These are phyloP conservation scores for Tricholaema leucomelas DNA, from an alignment of 2,113 vertebrate genomes.

Conservation along the genomic window DNA sequence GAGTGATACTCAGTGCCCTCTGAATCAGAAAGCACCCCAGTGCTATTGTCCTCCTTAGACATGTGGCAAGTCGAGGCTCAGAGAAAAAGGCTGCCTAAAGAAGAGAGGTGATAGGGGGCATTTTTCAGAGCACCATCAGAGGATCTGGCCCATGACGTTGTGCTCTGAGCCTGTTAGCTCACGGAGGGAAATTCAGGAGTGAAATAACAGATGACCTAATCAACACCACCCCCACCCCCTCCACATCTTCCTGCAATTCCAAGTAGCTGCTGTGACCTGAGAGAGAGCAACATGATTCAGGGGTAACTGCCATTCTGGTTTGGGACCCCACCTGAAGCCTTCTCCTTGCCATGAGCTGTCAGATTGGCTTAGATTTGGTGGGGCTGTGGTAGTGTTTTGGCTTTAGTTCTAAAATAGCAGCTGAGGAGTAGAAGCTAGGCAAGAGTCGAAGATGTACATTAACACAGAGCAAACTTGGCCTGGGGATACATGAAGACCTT, in stretches of 20 bases:
- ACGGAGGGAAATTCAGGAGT: neutral
- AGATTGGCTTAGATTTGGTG: neutral
- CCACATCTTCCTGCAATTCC: slow-evolving; percentile 2
- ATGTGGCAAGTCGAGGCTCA: neutral
- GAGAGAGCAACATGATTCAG: neutral
- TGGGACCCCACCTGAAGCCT: neutral
- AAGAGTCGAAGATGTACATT: neutral
- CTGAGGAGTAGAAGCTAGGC: neutral
- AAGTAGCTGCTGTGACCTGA: neutral
- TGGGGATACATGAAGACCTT: neutral
- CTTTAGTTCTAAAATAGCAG: neutral
- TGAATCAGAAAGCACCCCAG: neutral
- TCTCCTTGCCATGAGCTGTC: neutral
- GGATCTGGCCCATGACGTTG: neutral
- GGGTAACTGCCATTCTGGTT: neutral
- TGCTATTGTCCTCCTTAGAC: neutral
- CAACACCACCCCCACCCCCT: neutral
- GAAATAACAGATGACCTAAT: slow-evolving; percentile 22
- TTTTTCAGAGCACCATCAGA: neutral
- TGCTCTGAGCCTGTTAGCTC: neutral
- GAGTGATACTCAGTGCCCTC: neutral
- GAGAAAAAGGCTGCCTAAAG: neutral
- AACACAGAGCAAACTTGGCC: too few relatives aligned
- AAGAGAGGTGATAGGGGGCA: neutral
- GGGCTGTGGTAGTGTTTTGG: neutral